Base-by-base conservation (phyloP, 2,888 invertebrate species). In the Proisotoma minuta region DNA sequence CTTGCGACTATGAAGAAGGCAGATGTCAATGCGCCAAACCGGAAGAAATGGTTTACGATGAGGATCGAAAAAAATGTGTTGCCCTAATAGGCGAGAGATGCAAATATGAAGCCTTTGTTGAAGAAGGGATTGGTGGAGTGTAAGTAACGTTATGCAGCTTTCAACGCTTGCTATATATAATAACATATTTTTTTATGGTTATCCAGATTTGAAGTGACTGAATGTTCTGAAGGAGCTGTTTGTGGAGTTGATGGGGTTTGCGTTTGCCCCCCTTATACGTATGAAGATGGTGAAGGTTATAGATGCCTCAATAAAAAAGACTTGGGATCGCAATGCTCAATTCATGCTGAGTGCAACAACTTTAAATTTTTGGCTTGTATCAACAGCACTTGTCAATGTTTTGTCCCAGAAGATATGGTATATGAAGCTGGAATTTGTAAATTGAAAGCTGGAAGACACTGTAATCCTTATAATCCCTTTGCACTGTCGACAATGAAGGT, bases 61-160 rank as follows among this genome's bases (percentile, higher is more conserved):
- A 34, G 15, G 10, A 5, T 3, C 3, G 24, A n/a, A 23, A 39
- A 18, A 54, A 54, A 22, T 54, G 54, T 22, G 54, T 54, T 3
- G 34, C 54, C 22, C n/a, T 54, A 3, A 22, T 54, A 18, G 54
- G 54, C 2, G 54, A 54, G 27, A 3, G 39, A 18, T 54, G 54
- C 22, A 34, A 54, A 22, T 54, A 34, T 22, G 39, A 22, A 10
- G 22, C 39, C 18, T 34, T 22, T 10, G 54, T 22, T 3, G 54
- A 54, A 12, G 39, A 22, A 8, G 54, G n/a, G n/a, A 29, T 10
- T 22, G 23, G 4, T 4, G 22, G 10, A 4, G 34, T n/a, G n/a
- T n/a, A n/a, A n/a, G n/a, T n/a, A n/a, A n/a, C n/a, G 34, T 34
- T 15, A 34, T 34, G 34, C 34, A 34, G 15, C 8, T 10, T 34